A percentile compares a stretch with the other conserved stretches of the same genome.
phyloP scores from a whole-genome alignment of 2,113 vertebrate genomes.

The Chionodraco myersi region DNA sequence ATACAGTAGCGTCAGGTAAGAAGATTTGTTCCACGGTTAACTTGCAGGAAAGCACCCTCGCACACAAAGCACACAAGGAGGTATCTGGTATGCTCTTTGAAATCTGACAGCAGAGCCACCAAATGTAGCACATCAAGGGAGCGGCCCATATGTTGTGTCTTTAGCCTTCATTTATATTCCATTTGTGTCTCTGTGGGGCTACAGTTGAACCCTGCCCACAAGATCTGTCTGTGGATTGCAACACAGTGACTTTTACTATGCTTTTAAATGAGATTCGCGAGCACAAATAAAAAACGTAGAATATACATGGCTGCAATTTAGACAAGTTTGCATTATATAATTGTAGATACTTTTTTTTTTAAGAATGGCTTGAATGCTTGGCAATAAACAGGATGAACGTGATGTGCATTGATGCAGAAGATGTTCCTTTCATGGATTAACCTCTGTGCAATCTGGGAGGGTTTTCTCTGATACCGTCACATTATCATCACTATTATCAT shows the following conservation, averaged over 20 bases:
- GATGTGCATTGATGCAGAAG: slow-evolving; percentile 31
- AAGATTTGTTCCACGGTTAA: slow-evolving; percentile 41
- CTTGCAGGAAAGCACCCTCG: slow-evolving; percentile 35
- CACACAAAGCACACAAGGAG: slow-evolving; percentile 34
- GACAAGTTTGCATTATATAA: slow-evolving; percentile 21
- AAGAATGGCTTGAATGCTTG: slow-evolving; percentile 27
- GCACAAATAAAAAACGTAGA: slow-evolving; percentile 13
- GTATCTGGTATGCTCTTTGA: slow-evolving; percentile 74
- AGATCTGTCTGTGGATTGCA: slow-evolving; percentile 28
- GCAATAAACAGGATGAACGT: slow-evolving; percentile 7
- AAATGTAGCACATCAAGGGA: slow-evolving; percentile 73
- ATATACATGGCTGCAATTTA: slow-evolving; percentile 32
- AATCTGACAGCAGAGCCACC: slow-evolving; percentile 59
- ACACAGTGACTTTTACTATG: slow-evolving; percentile 43
- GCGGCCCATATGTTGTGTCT: slow-evolving; percentile 73
- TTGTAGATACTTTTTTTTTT: background rate
- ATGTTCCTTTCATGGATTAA: slow-evolving; percentile 60
- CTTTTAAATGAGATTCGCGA: slow-evolving; percentile 22
- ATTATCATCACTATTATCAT: slow-evolving; percentile 55
- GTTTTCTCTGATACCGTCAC: slow-evolving; percentile 28
- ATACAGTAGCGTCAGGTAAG: slow-evolving; percentile 33
- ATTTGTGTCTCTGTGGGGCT: slow-evolving; percentile 64
- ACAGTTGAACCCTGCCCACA: slow-evolving; percentile 56
- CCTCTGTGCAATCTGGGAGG: slow-evolving; percentile 36
- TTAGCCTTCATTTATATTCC: slow-evolving; percentile 75